Evolutionary conservation across 2,113 vertebrate genomes (phyloP).

Genomic region (Morone chrysops): DNA sequence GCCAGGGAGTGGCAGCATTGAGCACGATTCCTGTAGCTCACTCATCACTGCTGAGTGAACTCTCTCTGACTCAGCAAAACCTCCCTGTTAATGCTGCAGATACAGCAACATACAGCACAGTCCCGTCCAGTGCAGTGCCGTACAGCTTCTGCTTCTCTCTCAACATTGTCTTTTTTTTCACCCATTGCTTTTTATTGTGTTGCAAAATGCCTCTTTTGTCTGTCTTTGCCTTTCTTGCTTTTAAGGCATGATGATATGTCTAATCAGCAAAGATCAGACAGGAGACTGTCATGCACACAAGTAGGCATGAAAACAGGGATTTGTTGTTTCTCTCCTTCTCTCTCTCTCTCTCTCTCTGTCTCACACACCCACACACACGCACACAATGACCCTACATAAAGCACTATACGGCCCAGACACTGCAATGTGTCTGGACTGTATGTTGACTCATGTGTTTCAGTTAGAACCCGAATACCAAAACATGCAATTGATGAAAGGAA

Average conservation of each 20-base stretch:
- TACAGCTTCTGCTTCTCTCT: background rate
- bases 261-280: constrained; percentile 15
- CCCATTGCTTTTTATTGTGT: background rate
- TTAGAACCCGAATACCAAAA: constrained; percentile 5
- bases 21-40: constrained; percentile 49
- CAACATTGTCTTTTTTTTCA: background rate
- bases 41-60: constrained; percentile 65
- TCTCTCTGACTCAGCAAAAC: constrained; percentile 83
- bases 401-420: background rate
- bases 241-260: background rate
- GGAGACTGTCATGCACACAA: constrained; percentile 17
- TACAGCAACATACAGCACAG: constrained; percentile 44
- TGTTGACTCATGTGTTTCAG: constrained; percentile 1
- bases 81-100: constrained; percentile 61
- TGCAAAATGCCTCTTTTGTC: background rate
- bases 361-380: background rate
- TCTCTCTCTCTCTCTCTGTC: background rate
- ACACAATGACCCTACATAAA: background rate
- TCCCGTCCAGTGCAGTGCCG: constrained; percentile 15
- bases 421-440: constrained; percentile 5
- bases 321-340: background rate
- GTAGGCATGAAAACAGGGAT: constrained; percentile 1
- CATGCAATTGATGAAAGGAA: background rate
- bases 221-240: background rate
- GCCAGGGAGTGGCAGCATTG: constrained; percentile 79